Evolutionary conservation across 1,140 invertebrate species (phyloP), one percentile per base, ranked within the genome.

Genomic region (Dufourea novaeangliae): DNA sequence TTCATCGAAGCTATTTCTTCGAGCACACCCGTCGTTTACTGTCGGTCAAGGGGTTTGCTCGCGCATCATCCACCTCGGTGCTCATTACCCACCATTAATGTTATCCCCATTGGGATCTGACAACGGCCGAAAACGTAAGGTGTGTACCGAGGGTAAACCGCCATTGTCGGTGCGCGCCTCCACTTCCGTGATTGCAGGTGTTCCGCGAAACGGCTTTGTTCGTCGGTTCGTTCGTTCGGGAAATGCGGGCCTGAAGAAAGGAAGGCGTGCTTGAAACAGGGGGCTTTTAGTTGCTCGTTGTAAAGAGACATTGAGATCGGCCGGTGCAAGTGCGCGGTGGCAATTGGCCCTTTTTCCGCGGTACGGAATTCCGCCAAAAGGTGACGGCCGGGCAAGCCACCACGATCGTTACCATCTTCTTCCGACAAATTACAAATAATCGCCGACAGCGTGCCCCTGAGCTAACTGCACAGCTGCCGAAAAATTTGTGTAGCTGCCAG

Each of bases 351-450:
- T n/a, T 61, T 73, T 64, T 27, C 69, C 76, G 57, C 50, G 61
- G 14, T 7, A 2, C 25, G 52, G 32, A 66, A 52, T 59, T 62
- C 14, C 14, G 64, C 0, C 14, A 50, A n/a, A n/a, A 37, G 11
- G n/a, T 25, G 50, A 67, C 34, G 29, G 20, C 41, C 17, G 6
- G 2, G 0, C 25, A 25, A 2, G 12, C 1, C n/a, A 3, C 1
- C n/a, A 3, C 34, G 37, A n/a, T 32, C 54, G 27, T 70, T 70
- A 29, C 27, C 67, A 22, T 57, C 27, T 71, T 7, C 20, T 52
- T 11, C 6, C 68, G 75, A 73, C n/a, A 83, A 83, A 83, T 83
- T 82, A 74, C 44, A 74, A 54, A 74, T 82, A 83, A 83, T 79
- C 56, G 37, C 46, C 20, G 29, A 6, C 44, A 41, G 70, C 56